These are phyloP conservation scores for Drosophila limbata DNA, from an alignment of 2,888 invertebrate genomes.

Conservation along the genomic window DNA sequence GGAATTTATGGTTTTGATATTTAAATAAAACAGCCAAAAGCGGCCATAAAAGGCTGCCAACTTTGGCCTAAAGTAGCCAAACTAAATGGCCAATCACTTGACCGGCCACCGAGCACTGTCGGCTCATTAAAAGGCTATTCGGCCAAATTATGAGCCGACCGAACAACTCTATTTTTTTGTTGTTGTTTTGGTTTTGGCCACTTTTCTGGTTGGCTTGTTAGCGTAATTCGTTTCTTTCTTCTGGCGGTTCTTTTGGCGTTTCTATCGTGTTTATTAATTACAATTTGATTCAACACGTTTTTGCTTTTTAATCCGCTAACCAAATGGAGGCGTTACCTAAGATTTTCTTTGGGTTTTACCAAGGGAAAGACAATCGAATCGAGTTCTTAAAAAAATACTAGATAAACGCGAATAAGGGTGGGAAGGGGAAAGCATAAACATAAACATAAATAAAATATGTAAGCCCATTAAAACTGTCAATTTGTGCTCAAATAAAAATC, in stretches of 20 bases:
- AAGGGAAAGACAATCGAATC: slow-evolving; percentile 6
- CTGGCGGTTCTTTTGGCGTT: slow-evolving; percentile 23
- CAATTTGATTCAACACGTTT: slow-evolving; percentile 43
- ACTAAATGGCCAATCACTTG: slow-evolving; percentile 49
- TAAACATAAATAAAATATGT: slow-evolving; percentile 23
- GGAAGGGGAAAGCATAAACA: slow-evolving; percentile 3
- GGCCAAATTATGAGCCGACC: slow-evolving; percentile 59
- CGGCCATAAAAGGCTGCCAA: slow-evolving; percentile 51
- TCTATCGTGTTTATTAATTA: slow-evolving; percentile 50
- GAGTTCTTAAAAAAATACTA: neutral
- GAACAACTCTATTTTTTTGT: slow-evolving; percentile 19
- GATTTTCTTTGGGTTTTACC: slow-evolving; percentile 11
- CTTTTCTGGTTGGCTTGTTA: slow-evolving; percentile 36
- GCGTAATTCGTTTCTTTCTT: slow-evolving; percentile 19
- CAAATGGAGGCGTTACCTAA: slow-evolving; percentile 26
- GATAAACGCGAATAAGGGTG: neutral
- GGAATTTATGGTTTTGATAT: slow-evolving; percentile 67
- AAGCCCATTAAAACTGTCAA: slow-evolving; percentile 27
- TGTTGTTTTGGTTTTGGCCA: slow-evolving; percentile 15
- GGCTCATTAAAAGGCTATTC: slow-evolving; percentile 62
- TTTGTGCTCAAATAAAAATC: slow-evolving; percentile 21
- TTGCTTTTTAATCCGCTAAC: slow-evolving; percentile 21
- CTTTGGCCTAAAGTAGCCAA: slow-evolving; percentile 37
- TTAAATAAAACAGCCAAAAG: slow-evolving; percentile 66
- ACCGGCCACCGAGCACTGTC: slow-evolving; percentile 29